Evolutionary conservation across 2,797 vertebrate genomes (phyloP).

Genomic region (Catamblyrhynchus diadema): DNA sequence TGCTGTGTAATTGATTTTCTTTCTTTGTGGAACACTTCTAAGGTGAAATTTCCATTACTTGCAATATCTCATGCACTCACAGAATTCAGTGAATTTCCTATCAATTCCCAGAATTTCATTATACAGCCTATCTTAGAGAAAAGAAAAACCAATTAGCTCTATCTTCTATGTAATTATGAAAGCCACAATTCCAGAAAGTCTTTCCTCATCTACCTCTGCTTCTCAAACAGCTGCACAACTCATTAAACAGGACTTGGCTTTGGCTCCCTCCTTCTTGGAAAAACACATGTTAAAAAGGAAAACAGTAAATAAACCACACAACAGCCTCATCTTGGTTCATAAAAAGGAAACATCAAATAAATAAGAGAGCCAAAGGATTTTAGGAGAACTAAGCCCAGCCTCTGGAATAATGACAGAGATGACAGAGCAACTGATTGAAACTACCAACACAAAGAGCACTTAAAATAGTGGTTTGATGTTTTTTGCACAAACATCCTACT

Average conservation of each 20-base stretch:
- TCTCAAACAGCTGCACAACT: neutral
- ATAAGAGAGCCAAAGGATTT: neutral
- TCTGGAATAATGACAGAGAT: neutral
- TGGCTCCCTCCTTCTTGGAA: neutral
- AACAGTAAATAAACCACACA: neutral
- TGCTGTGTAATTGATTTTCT: neutral
- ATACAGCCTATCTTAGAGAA: neutral
- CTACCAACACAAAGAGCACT: neutral
- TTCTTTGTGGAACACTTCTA: neutral
- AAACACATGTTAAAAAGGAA: neutral
- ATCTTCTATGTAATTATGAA: neutral
- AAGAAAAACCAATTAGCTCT: neutral
- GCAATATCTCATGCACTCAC: neutral
- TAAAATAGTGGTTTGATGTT: rapidly evolving
- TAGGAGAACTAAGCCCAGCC: neutral
- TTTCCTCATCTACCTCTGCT: neutral
- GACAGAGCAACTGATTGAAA: neutral
- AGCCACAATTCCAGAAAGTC: neutral
- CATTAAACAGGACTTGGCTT: neutral
- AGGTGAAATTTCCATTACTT: neutral
- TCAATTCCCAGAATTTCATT: neutral
- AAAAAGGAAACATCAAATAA: neutral
- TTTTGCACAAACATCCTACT: neutral
- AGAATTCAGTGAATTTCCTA: neutral
- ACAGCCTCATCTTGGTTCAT: neutral